These are phyloP conservation scores for Cheilosia urbana DNA, from an alignment of 2,888 invertebrate species.

Conservation along the genomic window DNA sequence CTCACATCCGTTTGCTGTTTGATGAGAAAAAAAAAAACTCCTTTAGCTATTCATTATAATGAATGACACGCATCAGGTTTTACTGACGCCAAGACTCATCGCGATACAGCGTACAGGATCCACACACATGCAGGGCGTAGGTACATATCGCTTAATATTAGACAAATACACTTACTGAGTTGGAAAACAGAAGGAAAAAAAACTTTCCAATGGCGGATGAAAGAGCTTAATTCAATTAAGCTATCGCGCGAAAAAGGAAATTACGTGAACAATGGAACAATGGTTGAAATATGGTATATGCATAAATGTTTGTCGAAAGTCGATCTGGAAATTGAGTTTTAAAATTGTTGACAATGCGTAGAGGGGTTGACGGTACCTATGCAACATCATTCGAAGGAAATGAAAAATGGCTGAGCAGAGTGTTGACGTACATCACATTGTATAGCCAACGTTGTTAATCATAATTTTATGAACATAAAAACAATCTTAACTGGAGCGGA, in stretches of 20 bases:
- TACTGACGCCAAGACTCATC: not conserved
- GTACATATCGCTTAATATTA: not conserved
- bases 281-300: conserved; percentile 27
- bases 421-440: conserved; percentile 11
- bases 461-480: conserved; percentile 61
- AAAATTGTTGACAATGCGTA: conserved; percentile 38
- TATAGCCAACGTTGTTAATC: conserved; percentile 31
- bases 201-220: conserved; percentile 17
- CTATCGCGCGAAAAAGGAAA: conserved; percentile 41
- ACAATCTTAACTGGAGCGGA: conserved; percentile 62
- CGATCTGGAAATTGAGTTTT: conserved; percentile 50
- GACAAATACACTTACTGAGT: conserved; percentile 23
- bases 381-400: not conserved
- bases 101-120: not conserved
- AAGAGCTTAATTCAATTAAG: conserved; percentile 52
- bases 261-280: conserved; percentile 55
- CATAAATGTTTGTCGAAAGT: conserved; percentile 16
- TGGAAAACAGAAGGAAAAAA: conserved; percentile 16
- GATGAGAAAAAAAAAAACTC: not conserved
- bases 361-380: conserved; percentile 13
- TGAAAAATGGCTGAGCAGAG: not conserved
- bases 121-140: too few species aligned
- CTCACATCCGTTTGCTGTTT: conserved; percentile 42
- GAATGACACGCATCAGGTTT: conserved; percentile 35
- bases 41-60: conserved; percentile 28